Evolutionary conservation across 2,113 vertebrate species (phyloP), one percentile per base, ranked within the genome.

Genomic region (Sebastes fasciatus): DNA sequence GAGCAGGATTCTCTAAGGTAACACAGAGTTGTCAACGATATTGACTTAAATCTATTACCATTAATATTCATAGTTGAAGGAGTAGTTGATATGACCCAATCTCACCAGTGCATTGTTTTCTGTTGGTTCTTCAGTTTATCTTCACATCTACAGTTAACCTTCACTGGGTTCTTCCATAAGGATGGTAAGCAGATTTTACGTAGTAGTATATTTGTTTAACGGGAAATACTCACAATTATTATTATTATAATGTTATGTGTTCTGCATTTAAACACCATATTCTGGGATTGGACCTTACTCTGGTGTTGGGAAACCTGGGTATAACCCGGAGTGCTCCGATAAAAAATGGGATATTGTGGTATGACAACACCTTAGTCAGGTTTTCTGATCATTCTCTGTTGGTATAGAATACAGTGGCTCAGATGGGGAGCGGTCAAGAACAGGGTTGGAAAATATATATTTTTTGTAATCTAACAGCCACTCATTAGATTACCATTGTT

Each of bases 161-260:
- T 99, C 95, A 99, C 98, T 92, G 98, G 98, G 93, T 99, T 99
- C 97, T 99, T 99, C 97, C 97, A 98, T 95, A 99, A 99, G 96
- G 98, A 97, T 91, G 98, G 98, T 99, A 95, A 88, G 97, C 95
- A 87, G 83, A 46, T 74, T 51, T 17, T n/a, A 43, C 6, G 55
- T 4, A 40, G 42, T 6, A 2, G 19, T 48, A 5, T 52, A 4
- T 26, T 34, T 58, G 4, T 43, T 51, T 4, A n/a, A 79, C 46
- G 26, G 2, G 42, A 46, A 55, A 43, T n/a, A 6, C 4, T 7
- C 16, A 8, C 0, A 40, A 34, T 34, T 4, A 34, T 34, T 34
- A 34, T 34, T 34, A 34, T 34, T 34, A 34, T 34, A 34, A 34
- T 34, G 34, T 34, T 34, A 34, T 34, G 34, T 34, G 34, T 34